Evolutionary conservation across 2,113 vertebrate genomes (phyloP).

Genomic region (Candoia aspera): DNA sequence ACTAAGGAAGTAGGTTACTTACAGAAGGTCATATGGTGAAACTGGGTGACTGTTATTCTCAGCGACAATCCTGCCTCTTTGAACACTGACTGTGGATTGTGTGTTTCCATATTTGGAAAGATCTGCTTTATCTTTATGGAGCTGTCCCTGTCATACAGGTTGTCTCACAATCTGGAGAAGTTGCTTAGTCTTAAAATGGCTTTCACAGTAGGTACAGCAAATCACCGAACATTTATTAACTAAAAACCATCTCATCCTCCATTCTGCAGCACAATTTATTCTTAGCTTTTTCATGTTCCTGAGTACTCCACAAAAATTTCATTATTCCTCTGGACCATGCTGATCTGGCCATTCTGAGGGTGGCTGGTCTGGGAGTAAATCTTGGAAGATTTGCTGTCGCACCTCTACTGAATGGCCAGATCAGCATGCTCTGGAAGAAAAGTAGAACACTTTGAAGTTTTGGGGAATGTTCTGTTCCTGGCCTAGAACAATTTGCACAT

Average conservation of each 20-base stretch:
- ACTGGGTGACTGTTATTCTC: background rate
- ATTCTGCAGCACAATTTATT: background rate
- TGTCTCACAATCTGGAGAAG: background rate
- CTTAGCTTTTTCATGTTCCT: too few species aligned
- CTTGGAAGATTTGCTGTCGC: background rate
- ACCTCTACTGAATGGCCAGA: background rate
- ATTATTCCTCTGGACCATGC: background rate
- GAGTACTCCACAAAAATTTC: background rate
- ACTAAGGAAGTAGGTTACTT: background rate
- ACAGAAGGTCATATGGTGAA: background rate
- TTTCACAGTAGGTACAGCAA: background rate
- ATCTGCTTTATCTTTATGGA: background rate
- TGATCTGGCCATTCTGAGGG: background rate
- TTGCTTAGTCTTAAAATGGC: background rate
- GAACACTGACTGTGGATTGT: background rate
- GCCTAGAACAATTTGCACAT: background rate
- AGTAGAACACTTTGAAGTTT: background rate
- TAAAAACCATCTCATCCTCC: background rate
- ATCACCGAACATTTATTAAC: background rate
- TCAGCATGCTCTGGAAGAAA: background rate
- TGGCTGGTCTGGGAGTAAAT: background rate
- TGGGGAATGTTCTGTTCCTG: background rate
- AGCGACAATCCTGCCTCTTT: background rate
- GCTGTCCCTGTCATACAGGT: background rate
- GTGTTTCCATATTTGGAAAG: background rate